Evolutionary conservation across 1,140 invertebrate genomes (phyloP).

Genomic region (Hypothenemus hampei): DNA sequence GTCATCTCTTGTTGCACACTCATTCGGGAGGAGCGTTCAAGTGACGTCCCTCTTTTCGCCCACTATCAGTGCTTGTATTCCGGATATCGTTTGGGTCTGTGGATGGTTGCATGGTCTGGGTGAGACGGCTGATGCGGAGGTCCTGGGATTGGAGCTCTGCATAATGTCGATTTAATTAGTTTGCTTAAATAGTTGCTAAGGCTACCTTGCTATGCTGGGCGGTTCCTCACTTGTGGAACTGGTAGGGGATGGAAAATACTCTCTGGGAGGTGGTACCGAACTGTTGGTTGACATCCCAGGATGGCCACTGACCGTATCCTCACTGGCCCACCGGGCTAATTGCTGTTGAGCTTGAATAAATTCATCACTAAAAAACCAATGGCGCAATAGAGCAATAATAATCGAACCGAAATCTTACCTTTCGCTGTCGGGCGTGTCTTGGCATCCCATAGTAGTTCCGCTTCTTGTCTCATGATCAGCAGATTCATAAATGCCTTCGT

Average conservation of each 20-base stretch:
- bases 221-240: constrained; percentile 43
- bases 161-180: neutral
- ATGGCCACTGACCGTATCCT: constrained; percentile 62
- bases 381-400: constrained; percentile 2
- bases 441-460: constrained; percentile 52
- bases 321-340: constrained; percentile 87
- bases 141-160: constrained; percentile 37
- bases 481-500: constrained; percentile 80
- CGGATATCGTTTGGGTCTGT: constrained; percentile 51
- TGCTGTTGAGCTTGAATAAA: constrained; percentile 91
- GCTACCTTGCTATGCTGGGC: constrained; percentile 42
- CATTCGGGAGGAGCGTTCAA: constrained; percentile 6
- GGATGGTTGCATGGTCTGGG: constrained; percentile 45
- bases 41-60: constrained; percentile 31
- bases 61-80: constrained; percentile 60
- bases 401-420: constrained; percentile 55
- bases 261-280: constrained; percentile 39
- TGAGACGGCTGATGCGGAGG: constrained; percentile 34
- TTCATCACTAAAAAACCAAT: constrained; percentile 83
- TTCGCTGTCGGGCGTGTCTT: constrained; percentile 77
- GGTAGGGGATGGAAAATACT: constrained; percentile 51
- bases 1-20: constrained; percentile 3
- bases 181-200: neutral
- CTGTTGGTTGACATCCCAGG: constrained; percentile 34
- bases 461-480: constrained; percentile 66